These are phyloP conservation scores for Laspeyria flexula DNA, from an alignment of 2,888 invertebrate genomes.

Conservation along the genomic window DNA sequence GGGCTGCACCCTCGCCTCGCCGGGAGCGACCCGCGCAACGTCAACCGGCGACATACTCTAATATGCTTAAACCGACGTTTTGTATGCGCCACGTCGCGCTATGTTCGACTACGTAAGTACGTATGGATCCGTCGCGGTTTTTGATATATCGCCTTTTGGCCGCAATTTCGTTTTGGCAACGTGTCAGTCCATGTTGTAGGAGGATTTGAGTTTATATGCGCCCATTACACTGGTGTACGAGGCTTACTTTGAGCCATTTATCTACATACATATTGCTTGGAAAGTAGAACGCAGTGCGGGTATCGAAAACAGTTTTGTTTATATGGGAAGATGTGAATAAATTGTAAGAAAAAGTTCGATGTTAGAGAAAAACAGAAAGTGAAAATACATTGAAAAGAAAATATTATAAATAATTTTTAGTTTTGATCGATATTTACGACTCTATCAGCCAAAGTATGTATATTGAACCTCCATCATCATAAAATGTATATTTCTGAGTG, in stretches of 20 bases:
- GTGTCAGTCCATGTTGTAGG: slow-evolving; percentile 32
- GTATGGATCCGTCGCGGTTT: slow-evolving; percentile 20
- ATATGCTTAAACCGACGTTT: slow-evolving; percentile 37
- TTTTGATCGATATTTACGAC: no score
- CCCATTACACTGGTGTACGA: not conserved
- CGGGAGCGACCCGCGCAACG: slow-evolving; percentile 3
- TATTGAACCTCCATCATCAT: no score
- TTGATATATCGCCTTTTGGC: slow-evolving; percentile 37
- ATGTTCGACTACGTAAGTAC: not conserved
- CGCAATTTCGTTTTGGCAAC: slow-evolving; percentile 45
- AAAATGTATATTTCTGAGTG: no score
- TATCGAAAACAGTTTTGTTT: not conserved
- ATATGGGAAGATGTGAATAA: no score
- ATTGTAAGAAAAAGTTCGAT: no score
- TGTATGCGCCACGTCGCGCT: slow-evolving; percentile 29
- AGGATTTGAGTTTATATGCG: slow-evolving; percentile 24
- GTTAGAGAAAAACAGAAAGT: no score
- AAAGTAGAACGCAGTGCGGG: not conserved
- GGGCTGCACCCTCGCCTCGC: not conserved
- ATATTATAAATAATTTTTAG: no score
- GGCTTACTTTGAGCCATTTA: not conserved
- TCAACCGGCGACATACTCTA: slow-evolving; percentile 10
- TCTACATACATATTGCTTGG: not conserved
- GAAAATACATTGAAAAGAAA: no score
- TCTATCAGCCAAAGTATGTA: no score